Evolutionary conservation across 2,113 vertebrate species (phyloP), one percentile per base, ranked within the genome.

Genomic region (Hippocampus zosterae): DNA sequence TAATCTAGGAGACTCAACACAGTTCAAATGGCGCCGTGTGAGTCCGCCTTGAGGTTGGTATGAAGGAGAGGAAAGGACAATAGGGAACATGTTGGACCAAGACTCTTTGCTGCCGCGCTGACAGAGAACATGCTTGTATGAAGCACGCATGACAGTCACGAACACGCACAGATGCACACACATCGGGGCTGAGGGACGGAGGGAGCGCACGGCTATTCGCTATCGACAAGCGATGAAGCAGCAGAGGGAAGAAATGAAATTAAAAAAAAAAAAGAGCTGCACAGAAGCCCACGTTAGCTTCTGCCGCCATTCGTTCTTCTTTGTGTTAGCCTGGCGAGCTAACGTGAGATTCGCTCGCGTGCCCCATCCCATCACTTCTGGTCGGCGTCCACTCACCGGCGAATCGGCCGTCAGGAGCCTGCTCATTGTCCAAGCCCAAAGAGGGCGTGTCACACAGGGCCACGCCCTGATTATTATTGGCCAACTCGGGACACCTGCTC

Each of bases 381-480:
- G 67, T 77, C 83, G 19, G 52, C 29, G 52, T 41, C 67, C 96
- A 99, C 97, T 99, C 97, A 99, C 97, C 97, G 80, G 96, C 93
- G 90, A 97, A 95, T 94, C 94, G 93, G 94, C 92, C 93, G 92
- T 98, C 93, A 93, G 96, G 91, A 94, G 95, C 94, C 93, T 95
- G 95, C 93, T 96, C 94, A 96, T 98, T 98, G 94, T 99, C 97
- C 96, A 99, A 92, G 92, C 93, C 95, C 94, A 95, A 92, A 94
- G 93, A 94, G 89, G 94, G 93, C 93, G 92, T 93, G 90, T 92
- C 92, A 90, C 89, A 92, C 83, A 85, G 92, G 88, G 86, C 86
- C 93, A 92, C 93, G 93, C 94, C 91, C 93, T 94, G 95, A 97
- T 98, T 98, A 95, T 99, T 99, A 97, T 99, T 99, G 94, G 96